Evolutionary conservation across 2,113 vertebrate species (phyloP).

Genomic region (Prinia subflava): DNA sequence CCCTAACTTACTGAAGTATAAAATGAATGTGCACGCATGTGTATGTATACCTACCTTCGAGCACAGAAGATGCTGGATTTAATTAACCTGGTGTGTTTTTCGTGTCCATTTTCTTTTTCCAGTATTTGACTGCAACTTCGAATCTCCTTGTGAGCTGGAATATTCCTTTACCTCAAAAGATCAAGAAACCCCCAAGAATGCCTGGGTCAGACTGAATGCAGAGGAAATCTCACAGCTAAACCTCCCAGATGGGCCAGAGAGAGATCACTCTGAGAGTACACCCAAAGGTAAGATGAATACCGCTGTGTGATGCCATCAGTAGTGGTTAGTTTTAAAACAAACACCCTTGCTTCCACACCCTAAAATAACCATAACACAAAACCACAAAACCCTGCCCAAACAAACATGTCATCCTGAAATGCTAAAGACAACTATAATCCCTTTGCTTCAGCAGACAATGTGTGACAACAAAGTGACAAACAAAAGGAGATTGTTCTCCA

Average conservation of each 20-base stretch:
- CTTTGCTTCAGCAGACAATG: background rate
- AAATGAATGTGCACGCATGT: background rate
- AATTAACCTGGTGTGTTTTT: background rate
- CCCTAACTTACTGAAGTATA: background rate
- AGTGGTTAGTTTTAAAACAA: background rate
- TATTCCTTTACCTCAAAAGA: slow-evolving; percentile 66
- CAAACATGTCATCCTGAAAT: background rate
- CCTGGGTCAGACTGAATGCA: slow-evolving; percentile 70
- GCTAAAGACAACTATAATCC: background rate
- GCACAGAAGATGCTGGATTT: background rate
- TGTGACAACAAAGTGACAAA: background rate
- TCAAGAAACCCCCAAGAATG: slow-evolving; percentile 11
- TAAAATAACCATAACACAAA: background rate
- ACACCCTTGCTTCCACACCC: accelerated
- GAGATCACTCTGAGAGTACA: slow-evolving; percentile 69
- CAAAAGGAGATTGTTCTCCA: background rate
- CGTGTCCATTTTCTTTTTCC: slow-evolving; percentile 9
- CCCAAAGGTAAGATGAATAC: slow-evolving; percentile 68
- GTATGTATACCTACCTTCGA: background rate
- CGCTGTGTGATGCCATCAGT: background rate
- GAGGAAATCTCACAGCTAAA: slow-evolving; percentile 67
- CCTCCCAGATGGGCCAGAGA: slow-evolving; percentile 39
- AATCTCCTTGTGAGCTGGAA: slow-evolving; percentile 77
- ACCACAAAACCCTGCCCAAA: accelerated
- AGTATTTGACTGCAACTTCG: slow-evolving; percentile 82